A percentile compares a stretch with the other conserved stretches of the same genome.
These are phyloP conservation scores for Marmota flaviventris DNA, from an alignment of 2,113 vertebrate genomes.

Conservation along the genomic window DNA sequence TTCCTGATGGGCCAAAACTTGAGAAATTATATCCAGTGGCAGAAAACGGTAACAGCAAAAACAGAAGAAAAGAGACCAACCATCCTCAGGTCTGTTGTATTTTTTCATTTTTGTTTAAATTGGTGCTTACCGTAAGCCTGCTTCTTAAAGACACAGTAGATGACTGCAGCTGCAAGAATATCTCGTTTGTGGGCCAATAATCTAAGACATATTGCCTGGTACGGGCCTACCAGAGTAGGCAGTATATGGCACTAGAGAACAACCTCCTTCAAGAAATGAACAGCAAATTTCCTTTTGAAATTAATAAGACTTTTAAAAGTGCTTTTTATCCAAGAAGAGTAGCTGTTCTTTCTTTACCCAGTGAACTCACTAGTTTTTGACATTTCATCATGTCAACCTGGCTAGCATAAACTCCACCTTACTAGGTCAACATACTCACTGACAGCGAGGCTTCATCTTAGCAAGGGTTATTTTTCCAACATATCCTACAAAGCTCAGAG, in stretches of 20 bases:
- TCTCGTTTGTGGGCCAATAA: not conserved
- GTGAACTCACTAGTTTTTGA: not conserved
- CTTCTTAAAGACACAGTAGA: not conserved
- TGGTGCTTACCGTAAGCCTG: not conserved
- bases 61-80: not conserved
- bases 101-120: constrained; percentile 49
- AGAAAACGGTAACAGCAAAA: not conserved
- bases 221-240: not conserved
- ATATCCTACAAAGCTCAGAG: not conserved
- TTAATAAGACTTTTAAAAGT: not conserved
- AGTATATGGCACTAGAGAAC: not conserved
- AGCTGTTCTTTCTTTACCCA: not conserved
- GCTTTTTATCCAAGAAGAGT: not conserved
- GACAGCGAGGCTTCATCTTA: not conserved
- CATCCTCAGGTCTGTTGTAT: not conserved
- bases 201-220: not conserved
- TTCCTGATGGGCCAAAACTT: not conserved
- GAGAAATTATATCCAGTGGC: not conserved
- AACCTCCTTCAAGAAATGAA: not conserved
- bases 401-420: not conserved
- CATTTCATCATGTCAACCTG: not conserved
- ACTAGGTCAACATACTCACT: not conserved
- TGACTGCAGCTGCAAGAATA: not conserved
- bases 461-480: not conserved
- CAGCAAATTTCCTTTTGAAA: constrained; percentile 1